Conservation (phyloP, 2,797 vertebrate species). For the Astyanax mexicanus region DNA sequence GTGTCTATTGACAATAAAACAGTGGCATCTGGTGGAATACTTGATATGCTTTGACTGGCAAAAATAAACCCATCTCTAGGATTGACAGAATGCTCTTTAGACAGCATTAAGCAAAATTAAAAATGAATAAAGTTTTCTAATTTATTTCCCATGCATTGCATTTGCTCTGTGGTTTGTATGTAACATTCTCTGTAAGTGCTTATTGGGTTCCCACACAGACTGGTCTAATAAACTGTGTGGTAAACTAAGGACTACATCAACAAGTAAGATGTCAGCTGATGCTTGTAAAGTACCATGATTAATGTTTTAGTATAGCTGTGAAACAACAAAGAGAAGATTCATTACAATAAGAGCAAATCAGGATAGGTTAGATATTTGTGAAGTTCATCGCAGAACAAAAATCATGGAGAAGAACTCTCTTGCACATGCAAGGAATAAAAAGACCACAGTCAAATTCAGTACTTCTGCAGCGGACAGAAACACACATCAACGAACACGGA, state of each 20-base stretch:
- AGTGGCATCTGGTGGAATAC: conserved; percentile 36
- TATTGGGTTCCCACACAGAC: not conserved
- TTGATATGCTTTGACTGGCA: conserved; percentile 33
- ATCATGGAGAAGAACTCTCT: conserved; percentile 17
- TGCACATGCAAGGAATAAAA: conserved; percentile 13
- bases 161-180: not conserved
- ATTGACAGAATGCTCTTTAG: conserved; percentile 33
- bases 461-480: conserved; percentile 14
- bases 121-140: not conserved
- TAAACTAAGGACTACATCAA: not conserved
- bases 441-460: not conserved
- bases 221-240: not conserved
- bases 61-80: conserved; percentile 17
- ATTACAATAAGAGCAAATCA: not conserved
- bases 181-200: conserved; percentile 6
- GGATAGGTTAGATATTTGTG: conserved; percentile 21
- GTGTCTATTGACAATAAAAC: conserved; percentile 31
- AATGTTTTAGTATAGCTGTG: not conserved
- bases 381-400: conserved; percentile 1
- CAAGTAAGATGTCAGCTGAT: not conserved
- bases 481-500: not conserved
- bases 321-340: conserved; percentile 7
- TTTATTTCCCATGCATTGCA: not conserved
- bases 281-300: not conserved
- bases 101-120: conserved; percentile 9